phyloP scores from a whole-genome alignment of 2,113 vertebrate genomes.

The Chitala chitala region DNA sequence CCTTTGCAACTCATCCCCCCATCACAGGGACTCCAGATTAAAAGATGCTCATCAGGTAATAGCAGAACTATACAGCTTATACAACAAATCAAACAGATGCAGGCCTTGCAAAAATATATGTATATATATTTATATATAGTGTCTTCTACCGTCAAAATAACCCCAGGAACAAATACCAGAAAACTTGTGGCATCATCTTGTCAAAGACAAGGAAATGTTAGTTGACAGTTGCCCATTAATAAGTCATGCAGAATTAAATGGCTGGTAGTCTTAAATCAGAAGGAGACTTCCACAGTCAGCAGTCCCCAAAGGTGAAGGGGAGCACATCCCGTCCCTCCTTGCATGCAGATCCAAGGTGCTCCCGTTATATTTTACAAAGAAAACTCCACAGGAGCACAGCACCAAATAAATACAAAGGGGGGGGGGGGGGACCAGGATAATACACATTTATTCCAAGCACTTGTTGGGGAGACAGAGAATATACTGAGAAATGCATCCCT shows the following conservation, averaged over 20 bases:
- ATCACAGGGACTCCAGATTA: constrained; percentile 36
- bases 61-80: constrained; percentile 60
- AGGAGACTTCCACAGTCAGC: constrained; percentile 33
- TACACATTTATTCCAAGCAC: constrained; percentile 32
- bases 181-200: constrained; percentile 52
- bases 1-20: constrained; percentile 37
- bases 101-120: constrained; percentile 75
- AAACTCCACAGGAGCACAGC: constrained; percentile 35
- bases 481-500: constrained; percentile 42
- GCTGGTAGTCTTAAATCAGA: constrained; percentile 40
- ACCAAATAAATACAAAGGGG: constrained; percentile 28
- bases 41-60: constrained; percentile 49
- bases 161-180: constrained; percentile 45
- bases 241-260: constrained; percentile 62
- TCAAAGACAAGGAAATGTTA: constrained; percentile 60
- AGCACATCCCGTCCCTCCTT: constrained; percentile 27
- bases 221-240: constrained; percentile 45
- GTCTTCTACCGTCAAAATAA: constrained; percentile 41
- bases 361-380: constrained; percentile 46
- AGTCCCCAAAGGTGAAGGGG: constrained; percentile 26
- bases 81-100: constrained; percentile 61
- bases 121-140: constrained; percentile 48
- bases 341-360: constrained; percentile 55
- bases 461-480: constrained; percentile 23
- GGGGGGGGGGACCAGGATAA: constrained; percentile 51